Base-by-base conservation (phyloP, 2,113 vertebrate species). In the Cyanoramphus novaezelandiae region DNA sequence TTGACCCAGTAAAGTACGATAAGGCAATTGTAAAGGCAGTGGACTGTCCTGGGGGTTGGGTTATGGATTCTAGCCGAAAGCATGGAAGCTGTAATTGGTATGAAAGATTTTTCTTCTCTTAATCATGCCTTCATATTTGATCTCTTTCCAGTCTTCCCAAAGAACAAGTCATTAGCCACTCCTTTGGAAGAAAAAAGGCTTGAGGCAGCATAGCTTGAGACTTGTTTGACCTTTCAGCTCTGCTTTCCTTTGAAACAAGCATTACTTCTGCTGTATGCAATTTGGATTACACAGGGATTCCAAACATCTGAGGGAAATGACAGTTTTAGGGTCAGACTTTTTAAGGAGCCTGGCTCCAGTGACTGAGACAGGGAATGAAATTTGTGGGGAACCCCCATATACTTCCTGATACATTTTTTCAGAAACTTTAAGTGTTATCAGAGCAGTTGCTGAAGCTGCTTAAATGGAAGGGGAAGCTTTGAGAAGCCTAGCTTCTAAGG, bases 131-230 rank as follows among this genome's bases (percentile, higher is more conserved):
- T 94, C 39, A 29, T 82, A 69, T 75, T 86, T 91, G 87, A 91
- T 70, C 31, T 68, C 50, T 86, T 93, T 96, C 79, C 75, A 83
- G 82, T 93, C 50, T 92, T 93, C 85, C 82, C 43, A 85, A 95
- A 91, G 84, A 95, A 47, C 27, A 91, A 80, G 79, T 90, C 75
- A 63, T 95, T 88, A 96, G 53, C 75, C 33, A 55, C 87, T 88
- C 71, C 79, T 83, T 77, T 92, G 92, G 69, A 92, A 87, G 63
- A 82, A 82, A 63, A 95, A 87, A 91, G 59, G 41, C 70, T 68
- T 35, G 41, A 92, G 65, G 35, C 69, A 82, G 53, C 37, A 31
- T 37, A 41, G 63, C 41, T 85, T 79, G 78, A 82, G 35, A 63
- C 63, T 86, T 82, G 28, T 72, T 82, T 92, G 79, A 90, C 71